These are phyloP conservation scores for Platalea minor DNA, from an alignment of 2,797 vertebrate genomes.

Conservation along the genomic window DNA sequence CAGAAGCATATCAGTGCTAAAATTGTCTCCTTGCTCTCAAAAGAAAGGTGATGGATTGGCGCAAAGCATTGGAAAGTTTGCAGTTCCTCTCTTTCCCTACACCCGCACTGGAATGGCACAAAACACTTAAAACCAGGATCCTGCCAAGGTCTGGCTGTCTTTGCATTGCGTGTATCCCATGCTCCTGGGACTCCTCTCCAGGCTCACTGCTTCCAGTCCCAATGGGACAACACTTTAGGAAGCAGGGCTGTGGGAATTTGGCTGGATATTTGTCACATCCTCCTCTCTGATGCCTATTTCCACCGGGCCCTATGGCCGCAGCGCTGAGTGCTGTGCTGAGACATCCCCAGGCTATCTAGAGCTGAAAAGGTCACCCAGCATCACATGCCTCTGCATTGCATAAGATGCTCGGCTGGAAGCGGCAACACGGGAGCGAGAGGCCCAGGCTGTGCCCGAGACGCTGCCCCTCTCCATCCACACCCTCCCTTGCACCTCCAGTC, in stretches of 20 bases:
- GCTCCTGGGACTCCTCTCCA: background rate
- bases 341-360: background rate
- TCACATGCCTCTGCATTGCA: background rate
- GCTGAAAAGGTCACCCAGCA: background rate
- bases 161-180: background rate
- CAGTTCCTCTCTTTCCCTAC: background rate
- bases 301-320: rapidly evolving
- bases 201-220: background rate
- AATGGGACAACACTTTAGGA: background rate
- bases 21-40: background rate
- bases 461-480: background rate
- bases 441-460: background rate
- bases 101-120: background rate
- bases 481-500: too few relatives aligned
- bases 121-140: background rate
- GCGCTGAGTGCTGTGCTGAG: background rate
- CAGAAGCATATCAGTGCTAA: background rate
- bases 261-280: background rate
- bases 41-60: background rate
- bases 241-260: background rate
- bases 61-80: background rate
- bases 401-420: background rate
- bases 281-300: background rate
- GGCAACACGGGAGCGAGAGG: background rate
- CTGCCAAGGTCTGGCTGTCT: background rate